phyloP scores from a whole-genome alignment of 1,140 invertebrate genomes.

The Caenorhabditis latens region DNA sequence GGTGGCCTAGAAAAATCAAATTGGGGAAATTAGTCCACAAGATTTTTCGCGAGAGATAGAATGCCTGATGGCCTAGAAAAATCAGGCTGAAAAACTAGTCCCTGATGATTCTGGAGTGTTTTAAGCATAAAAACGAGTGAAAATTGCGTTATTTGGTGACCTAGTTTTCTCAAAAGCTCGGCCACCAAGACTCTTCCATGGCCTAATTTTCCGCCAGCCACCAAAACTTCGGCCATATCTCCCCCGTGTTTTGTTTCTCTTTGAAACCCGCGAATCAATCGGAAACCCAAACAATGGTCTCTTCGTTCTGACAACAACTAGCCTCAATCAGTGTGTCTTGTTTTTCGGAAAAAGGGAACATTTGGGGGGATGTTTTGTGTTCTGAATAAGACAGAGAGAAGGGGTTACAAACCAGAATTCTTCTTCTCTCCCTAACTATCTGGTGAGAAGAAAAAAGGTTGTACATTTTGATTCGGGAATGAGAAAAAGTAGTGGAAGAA shows the following conservation, averaged over 20 bases:
- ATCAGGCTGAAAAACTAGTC: too few species aligned
- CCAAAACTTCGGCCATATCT: background rate
- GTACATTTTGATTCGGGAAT: constrained; percentile 15
- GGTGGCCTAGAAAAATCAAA: too few species aligned
- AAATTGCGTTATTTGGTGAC: too few species aligned
- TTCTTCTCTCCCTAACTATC: background rate
- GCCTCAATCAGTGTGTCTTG: background rate
- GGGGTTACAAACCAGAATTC: constrained; percentile 33
- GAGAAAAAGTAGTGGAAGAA: background rate
- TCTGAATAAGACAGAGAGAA: constrained; percentile 29
- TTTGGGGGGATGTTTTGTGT: background rate
- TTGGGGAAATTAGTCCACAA: too few species aligned
- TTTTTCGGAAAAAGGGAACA: background rate
- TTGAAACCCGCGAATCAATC: background rate
- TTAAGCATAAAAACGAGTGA: too few species aligned
- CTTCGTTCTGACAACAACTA: background rate
- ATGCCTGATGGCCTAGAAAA: too few species aligned
- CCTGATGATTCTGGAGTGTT: too few species aligned
- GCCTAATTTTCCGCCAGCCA: background rate
- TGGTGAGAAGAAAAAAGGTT: background rate
- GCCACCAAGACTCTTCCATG: background rate
- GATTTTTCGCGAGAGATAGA: too few species aligned
- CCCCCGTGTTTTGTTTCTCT: background rate
- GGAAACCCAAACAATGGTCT: background rate
- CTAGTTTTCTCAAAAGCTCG: too few species aligned